A percentile compares a stretch with the other conserved stretches of the same genome.
These are phyloP conservation scores for Lethenteron reissneri DNA, from an alignment of 2,113 vertebrate species.

Conservation along the genomic window DNA sequence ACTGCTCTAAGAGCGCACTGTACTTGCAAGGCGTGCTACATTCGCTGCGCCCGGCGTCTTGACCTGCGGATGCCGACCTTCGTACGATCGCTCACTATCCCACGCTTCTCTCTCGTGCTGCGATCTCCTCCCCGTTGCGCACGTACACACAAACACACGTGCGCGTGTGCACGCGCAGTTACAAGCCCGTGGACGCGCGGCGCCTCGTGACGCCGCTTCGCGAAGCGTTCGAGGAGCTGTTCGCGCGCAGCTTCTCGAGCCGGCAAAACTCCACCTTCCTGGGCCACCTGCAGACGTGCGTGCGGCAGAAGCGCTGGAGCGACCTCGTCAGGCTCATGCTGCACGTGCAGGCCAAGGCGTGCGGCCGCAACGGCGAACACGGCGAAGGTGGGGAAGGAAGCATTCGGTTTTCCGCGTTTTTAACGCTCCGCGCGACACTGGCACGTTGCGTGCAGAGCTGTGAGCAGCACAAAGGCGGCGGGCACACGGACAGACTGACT, in stretches of 20 bases:
- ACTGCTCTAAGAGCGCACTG: too few species aligned
- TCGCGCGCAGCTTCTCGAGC: constrained; percentile 72
- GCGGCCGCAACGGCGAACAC: too few species aligned
- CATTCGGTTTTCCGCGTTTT: too few species aligned
- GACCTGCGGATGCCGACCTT: too few species aligned
- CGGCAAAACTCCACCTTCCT: constrained; percentile 83
- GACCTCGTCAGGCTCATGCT: constrained; percentile 85
- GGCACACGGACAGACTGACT: too few species aligned
- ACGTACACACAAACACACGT: not conserved
- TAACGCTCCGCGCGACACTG: too few species aligned
- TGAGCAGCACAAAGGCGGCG: not conserved
- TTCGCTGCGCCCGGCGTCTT: too few species aligned
- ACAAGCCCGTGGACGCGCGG: constrained; percentile 75
- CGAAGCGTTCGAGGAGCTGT: constrained; percentile 78
- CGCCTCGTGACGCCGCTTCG: constrained; percentile 67
- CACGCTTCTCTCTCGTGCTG: too few species aligned
- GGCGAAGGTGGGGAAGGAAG: too few species aligned
- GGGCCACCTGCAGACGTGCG: constrained; percentile 87
- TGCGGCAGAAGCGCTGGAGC: constrained; percentile 68
- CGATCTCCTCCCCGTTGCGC: too few species aligned
- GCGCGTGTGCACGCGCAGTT: constrained; percentile 25
- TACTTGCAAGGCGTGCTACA: too few species aligned
- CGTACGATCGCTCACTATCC: too few species aligned
- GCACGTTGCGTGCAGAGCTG: not conserved
- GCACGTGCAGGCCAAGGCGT: constrained; percentile 32